Percentiles rank a stretch among this genome's conserved stretches.
Conservation (phyloP, 1,140 invertebrate genomes). For the Micrasema minimum region DNA sequence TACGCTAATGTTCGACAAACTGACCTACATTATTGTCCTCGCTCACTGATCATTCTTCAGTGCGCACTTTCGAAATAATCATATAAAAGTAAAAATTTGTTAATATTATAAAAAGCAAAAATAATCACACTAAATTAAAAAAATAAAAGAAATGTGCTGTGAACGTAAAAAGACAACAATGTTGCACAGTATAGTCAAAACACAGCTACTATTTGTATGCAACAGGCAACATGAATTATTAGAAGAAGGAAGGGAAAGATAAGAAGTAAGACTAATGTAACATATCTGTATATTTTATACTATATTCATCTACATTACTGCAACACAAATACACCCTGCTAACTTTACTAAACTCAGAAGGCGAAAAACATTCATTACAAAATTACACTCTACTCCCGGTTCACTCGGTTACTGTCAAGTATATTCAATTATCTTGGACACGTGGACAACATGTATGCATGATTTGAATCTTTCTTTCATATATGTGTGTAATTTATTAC, state of each 20-base stretch:
- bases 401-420: no score
- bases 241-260: constrained; percentile 43
- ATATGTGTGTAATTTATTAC: no score
- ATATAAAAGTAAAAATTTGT: constrained; percentile 53
- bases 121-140: constrained; percentile 39
- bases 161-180: constrained; percentile 53
- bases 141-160: constrained; percentile 49
- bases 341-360: no score
- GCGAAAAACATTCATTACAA: no score
- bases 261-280: constrained; percentile 39
- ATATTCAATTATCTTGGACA: no score
- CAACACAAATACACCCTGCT: constrained; percentile 28
- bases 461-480: no score
- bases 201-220: constrained; percentile 49
- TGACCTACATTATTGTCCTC: constrained; percentile 51
- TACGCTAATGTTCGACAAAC: constrained; percentile 47
- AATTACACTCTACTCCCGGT: no score
- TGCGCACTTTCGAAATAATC: constrained; percentile 26
- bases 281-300: constrained; percentile 45
- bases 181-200: constrained; percentile 52
- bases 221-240: constrained; percentile 49
- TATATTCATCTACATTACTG: constrained; percentile 21
- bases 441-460: no score
- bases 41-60: constrained; percentile 34
- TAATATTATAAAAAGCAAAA: constrained; percentile 46